phyloP scores from a whole-genome alignment of 2,797 vertebrate genomes.

The Leuciscus waleckii region DNA sequence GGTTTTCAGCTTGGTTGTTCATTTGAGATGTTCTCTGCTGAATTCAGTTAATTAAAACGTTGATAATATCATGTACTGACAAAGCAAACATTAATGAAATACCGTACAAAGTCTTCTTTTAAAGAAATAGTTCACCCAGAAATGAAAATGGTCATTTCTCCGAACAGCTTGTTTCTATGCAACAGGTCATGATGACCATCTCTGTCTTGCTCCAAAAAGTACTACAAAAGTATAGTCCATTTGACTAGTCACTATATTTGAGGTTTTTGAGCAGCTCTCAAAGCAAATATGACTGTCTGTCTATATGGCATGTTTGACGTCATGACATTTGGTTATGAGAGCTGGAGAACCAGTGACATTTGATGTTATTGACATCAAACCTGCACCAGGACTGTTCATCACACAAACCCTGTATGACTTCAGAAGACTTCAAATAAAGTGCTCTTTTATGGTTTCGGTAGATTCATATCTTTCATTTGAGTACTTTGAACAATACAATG shows the following conservation, averaged over 20 bases:
- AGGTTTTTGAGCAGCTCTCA: neutral
- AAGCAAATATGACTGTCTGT: neutral
- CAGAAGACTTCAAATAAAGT: neutral
- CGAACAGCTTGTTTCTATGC: neutral
- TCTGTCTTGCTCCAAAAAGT: neutral
- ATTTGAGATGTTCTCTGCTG: neutral
- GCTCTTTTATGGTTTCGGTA: neutral
- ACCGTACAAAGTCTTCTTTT: neutral
- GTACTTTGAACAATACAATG: neutral
- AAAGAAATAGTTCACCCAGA: neutral
- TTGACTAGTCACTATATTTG: neutral
- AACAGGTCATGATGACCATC: neutral
- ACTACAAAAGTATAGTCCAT: neutral
- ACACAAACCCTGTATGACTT: neutral
- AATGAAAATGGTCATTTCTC: neutral
- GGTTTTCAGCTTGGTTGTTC: neutral
- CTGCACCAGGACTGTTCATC: neutral
- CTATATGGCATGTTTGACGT: neutral
- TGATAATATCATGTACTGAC: neutral
- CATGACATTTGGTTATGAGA: conserved; percentile 22
- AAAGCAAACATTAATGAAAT: neutral
- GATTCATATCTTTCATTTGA: neutral
- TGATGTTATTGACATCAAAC: conserved; percentile 17
- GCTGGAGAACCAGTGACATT: conserved; percentile 24
- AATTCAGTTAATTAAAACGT: conserved; percentile 1